Evolutionary conservation across 1,140 invertebrate genomes (phyloP), one percentile per base, ranked within the genome.

Genomic region (Myzus persicae): DNA sequence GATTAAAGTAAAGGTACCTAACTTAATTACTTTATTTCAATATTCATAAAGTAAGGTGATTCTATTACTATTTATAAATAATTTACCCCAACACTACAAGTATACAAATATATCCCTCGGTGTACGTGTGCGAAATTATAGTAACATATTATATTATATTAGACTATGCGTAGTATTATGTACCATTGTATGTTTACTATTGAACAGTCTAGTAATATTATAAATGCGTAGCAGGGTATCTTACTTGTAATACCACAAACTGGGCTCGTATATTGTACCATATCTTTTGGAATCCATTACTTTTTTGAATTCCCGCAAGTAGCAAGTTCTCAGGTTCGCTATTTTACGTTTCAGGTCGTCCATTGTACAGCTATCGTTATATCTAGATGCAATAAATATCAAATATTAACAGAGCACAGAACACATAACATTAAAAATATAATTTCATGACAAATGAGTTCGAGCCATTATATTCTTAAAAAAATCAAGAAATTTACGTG

Each of bases 221-320:
- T 76, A 18, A n/a, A 9, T 67, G 31, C 2, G 9, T n/a, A 76
- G 31, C 4, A 76, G 31, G 31, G 9, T 36, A 11, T 9, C 91
- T 93, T 48, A 93, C 91, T 93, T 93, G 46, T 93, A 93, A 93
- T 93, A 93, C 91, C 91, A 93, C 26, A 93, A 54, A 40, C 76
- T 93, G 91, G 91, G 91, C 26, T 85, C 91, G 9, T 93, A 93
- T 46, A 82, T 24, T 93, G 46, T 81, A n/a, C 91, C 91, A 48
- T 93, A 93, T 85, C 36, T 93, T 20, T 93, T 93, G 7, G 91
- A 81, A 7, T 93, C 91, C 36, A 84, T 84, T 1, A 93, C 91
- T 84, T 93, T 93, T 42, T 93, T 93, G 36, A 85, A 93, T 42
- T 93, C 91, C 31, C 91, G 85, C 38, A 93, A 82, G n/a, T 93